Base-by-base conservation (phyloP, 2,888 invertebrate species). In the Drosophila subquinaria region DNA sequence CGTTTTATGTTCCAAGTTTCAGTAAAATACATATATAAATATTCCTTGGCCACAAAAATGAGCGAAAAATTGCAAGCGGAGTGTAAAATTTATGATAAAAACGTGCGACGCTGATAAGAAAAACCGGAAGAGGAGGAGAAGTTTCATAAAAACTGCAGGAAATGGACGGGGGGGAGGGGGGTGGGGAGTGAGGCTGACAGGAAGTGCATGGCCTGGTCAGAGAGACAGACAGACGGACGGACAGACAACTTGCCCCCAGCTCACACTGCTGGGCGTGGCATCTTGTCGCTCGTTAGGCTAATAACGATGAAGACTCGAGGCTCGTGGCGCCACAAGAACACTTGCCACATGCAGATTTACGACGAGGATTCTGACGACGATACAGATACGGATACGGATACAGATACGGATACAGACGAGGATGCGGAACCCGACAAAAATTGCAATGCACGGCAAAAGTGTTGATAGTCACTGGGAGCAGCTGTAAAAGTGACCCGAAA, bases 41-140 rank as follows among this genome's bases (percentile, higher is more conserved):
- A 45, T 47, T 45, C 20, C 57, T 47, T 59, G 62, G 67, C 72
- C 85, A 77, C 80, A 68, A 76, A 81, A 77, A 52, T 63, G 82
- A 68, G 70, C 69, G 70, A 72, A 73, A 81, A 76, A 86, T 81
- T 87, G 79, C 86, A 79, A 73, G 77, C 76, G 36, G 75, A 77
- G 84, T 83, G 83, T 84, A 82, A 87, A 87, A 87, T 84, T 87
- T 87, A 84, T 84, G 87, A 87, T 84, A 82, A 82, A 87, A 84
- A 87, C 83, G 83, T 84, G 83, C 82, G 73, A 78, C 73, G 64
- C 69, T 73, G 87, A 83, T 84, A 84, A 84, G 83, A 73, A 57
- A 60, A 62, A 43, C 59, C 56, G 53, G 50, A 47, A 50, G 73
- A 27, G 5, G 27, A 27, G 48, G 42, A 15, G 2, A 50, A 27